Evolutionary conservation across 2,888 invertebrate species (phyloP).

Genomic region (Monochamus alternatus): DNA sequence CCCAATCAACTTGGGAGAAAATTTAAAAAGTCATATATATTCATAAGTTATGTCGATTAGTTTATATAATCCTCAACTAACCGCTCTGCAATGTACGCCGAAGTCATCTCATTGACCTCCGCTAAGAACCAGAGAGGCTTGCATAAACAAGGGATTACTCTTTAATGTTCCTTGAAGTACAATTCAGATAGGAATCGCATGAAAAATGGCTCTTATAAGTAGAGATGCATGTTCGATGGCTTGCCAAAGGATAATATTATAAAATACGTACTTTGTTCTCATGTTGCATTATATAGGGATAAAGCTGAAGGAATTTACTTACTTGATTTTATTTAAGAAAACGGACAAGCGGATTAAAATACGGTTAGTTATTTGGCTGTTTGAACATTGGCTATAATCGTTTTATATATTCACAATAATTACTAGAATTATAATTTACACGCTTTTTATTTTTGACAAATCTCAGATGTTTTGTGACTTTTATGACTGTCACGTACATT

Average conservation of each 20-base stretch:
- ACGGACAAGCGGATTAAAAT: not conserved
- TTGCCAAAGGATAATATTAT: conserved; percentile 42
- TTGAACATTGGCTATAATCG: no score
- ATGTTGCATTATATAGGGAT: conserved; percentile 1
- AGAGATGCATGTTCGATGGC: conserved; percentile 44
- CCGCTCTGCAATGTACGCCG: conserved; percentile 19
- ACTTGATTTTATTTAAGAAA: not conserved
- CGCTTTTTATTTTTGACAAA: no score
- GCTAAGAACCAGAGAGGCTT: conserved; percentile 42
- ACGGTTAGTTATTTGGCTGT: not conserved
- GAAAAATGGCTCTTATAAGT: conserved; percentile 48
- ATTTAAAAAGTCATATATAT: not conserved
- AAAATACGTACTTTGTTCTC: conserved; percentile 33
- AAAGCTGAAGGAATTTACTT: conserved; percentile 1
- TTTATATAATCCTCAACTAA: conserved; percentile 22
- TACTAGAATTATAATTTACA: no score
- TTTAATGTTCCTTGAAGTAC: conserved; percentile 47
- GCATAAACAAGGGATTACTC: conserved; percentile 51
- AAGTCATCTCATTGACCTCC: conserved; percentile 39
- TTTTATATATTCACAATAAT: no score
- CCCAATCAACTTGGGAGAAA: no score
- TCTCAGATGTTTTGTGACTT: no score
- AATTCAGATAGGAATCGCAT: conserved; percentile 44
- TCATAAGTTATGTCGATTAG: not conserved
- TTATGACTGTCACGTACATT: no score